Conservation (phyloP, 2,113 vertebrate genomes). For the Arenaria interpres region DNA sequence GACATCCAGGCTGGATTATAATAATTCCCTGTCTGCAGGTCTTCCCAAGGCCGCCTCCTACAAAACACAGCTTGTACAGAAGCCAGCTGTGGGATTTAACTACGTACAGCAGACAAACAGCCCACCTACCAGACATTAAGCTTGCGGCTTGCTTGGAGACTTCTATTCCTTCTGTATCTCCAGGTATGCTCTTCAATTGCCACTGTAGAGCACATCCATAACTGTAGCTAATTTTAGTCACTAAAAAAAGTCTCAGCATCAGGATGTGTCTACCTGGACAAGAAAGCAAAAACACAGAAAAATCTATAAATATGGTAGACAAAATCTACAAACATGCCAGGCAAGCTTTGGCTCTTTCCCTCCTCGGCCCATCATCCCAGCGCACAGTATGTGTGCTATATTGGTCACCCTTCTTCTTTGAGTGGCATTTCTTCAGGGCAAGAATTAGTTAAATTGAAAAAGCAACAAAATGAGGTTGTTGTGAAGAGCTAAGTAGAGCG, state of each 20-base stretch:
- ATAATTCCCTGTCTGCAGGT: slow-evolving; percentile 29
- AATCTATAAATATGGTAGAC: not conserved
- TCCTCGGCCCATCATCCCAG: not conserved
- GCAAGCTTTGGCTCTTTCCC: not conserved
- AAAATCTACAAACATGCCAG: not conserved
- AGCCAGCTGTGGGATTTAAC: not conserved
- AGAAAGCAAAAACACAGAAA: not conserved
- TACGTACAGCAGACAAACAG: not conserved
- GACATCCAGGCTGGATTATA: slow-evolving; percentile 43
- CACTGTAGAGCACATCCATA: not conserved
- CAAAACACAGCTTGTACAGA: not conserved
- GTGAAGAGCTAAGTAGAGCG: not conserved
- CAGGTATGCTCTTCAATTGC: not conserved
- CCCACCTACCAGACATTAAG: not conserved
- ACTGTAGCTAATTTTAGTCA: not conserved
- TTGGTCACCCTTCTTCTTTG: not conserved
- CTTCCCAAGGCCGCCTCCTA: not conserved
- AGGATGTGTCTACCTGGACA: not conserved
- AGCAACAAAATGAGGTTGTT: not conserved
- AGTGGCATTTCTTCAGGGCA: not conserved
- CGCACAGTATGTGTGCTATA: not conserved
- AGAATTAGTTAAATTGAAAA: not conserved
- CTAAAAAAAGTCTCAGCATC: not conserved
- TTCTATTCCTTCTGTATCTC: not conserved
- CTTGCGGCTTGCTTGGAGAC: not conserved